Conservation (phyloP, 2,113 vertebrate genomes). For the Cyanistes caeruleus region DNA sequence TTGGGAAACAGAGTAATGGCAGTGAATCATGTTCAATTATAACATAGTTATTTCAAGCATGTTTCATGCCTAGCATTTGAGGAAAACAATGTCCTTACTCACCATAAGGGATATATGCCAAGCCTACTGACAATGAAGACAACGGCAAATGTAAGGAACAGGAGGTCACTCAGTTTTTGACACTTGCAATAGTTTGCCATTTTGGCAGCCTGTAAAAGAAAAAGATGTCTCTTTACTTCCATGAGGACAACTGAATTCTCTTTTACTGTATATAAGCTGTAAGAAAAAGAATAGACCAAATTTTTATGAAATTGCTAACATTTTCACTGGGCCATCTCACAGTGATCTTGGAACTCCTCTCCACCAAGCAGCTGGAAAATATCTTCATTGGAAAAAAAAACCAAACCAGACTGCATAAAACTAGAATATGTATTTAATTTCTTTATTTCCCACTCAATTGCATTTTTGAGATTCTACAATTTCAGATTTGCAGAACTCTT, state of each 20-base stretch:
- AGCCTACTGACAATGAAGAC: slow-evolving; percentile 94
- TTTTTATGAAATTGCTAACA: background rate
- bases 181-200: slow-evolving; percentile 99
- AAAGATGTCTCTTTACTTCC: slow-evolving; percentile 57
- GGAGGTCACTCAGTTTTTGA: slow-evolving; percentile 94
- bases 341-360: background rate
- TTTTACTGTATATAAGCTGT: background rate
- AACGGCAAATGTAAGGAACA: slow-evolving; percentile 93
- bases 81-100: slow-evolving; percentile 71
- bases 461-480: background rate
- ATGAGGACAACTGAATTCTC: slow-evolving; percentile 17
- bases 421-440: background rate
- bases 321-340: background rate
- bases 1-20: background rate
- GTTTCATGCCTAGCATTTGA: background rate
- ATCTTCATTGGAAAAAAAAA: background rate
- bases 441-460: background rate
- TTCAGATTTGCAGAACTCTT: background rate
- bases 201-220: slow-evolving; percentile 91
- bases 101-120: slow-evolving; percentile 93
- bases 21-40: background rate
- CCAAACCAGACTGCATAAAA: background rate
- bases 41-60: background rate
- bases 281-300: background rate
- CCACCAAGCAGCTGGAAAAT: background rate